Base-by-base conservation (phyloP, 2,888 invertebrate genomes). In the Caenorhabditis plicata region DNA sequence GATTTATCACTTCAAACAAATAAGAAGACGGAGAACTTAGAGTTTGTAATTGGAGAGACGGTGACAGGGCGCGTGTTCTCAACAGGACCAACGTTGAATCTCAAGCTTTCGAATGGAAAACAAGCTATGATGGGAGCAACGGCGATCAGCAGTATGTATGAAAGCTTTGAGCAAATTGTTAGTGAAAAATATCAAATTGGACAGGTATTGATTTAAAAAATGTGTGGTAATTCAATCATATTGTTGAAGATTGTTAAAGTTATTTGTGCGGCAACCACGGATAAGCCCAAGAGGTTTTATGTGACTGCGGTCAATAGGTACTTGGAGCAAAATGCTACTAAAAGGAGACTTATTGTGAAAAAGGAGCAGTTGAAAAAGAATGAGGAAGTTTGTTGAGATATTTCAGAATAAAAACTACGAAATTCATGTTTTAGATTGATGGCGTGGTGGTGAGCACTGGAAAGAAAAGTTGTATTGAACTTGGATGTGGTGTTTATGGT, bases 121-220 rank as follows among this genome's bases (percentile, higher is more conserved):
- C 62, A 61, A 27, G 68, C 68, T 5, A 23, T 60, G 20, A n/a
- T 68, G 8, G 41, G 52, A 4, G 65, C 65, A n/a, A 68, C 68
- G 15, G 56, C 42, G 5, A 43, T 65, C 27, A 41, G 57, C 15
- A 38, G 35, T 9, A 62, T 64, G 11, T 68, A 64, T 39, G 68
- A 64, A 25, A 48, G 17, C 7, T 40, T 64, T 8, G 48, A 50
- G 1, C 41, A 62, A 7, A 20, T 23, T 13, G 31, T 62, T 9
- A 38, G 39, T 32, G 47, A 68, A 20, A 32, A 32, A 13, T 52
- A 57, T 17, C 22, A 36, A 3, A 35, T 41, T 25, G 64, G 58
- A 35, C 32, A 60, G 40, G 44, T 60, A 8, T 8, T 39, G 5
- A 31, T 22, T 39, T 39, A n/a, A 33, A 19, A 31, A 3, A 5